Conservation (phyloP, 2,888 invertebrate genomes). For the Rugalucina vietnamica region DNA sequence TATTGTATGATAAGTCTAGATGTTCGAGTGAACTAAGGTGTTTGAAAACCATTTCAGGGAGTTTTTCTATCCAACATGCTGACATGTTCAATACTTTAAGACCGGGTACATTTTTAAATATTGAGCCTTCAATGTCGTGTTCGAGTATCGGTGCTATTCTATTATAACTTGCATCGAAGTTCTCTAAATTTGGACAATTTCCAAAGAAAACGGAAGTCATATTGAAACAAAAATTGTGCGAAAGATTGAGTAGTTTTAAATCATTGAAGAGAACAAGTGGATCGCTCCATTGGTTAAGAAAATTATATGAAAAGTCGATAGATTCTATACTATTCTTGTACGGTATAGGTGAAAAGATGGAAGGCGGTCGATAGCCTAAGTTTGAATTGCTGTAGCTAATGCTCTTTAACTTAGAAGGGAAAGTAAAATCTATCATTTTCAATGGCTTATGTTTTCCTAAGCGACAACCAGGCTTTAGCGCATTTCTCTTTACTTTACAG, state of each 20-base stretch:
- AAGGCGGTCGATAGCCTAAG: neutral
- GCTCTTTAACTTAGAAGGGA: too few species aligned
- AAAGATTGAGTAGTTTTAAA: constrained; percentile 29
- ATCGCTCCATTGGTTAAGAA: constrained; percentile 5
- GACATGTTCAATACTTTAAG: neutral
- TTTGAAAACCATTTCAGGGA: neutral
- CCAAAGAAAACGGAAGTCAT: constrained; percentile 20
- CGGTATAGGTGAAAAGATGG: neutral
- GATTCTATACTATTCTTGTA: neutral
- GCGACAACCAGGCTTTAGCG: too few species aligned
- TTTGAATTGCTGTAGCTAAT: neutral
- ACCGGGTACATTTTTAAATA: constrained; percentile 29
- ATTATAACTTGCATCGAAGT: constrained; percentile 33
- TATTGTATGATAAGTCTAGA: constrained; percentile 39
- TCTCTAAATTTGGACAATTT: neutral
- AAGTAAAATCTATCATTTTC: too few species aligned
- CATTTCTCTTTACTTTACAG: too few species aligned
- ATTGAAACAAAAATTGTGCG: constrained; percentile 24
- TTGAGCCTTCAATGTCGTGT: neutral
- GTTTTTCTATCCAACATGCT: neutral
- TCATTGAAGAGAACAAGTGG: constrained; percentile 21
- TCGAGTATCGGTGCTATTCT: constrained; percentile 16
- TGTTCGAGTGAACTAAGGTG: neutral
- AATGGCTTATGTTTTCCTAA: too few species aligned
- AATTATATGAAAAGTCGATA: neutral